Conservation (phyloP, 1,140 invertebrate species). For the Drosophila tristis region DNA sequence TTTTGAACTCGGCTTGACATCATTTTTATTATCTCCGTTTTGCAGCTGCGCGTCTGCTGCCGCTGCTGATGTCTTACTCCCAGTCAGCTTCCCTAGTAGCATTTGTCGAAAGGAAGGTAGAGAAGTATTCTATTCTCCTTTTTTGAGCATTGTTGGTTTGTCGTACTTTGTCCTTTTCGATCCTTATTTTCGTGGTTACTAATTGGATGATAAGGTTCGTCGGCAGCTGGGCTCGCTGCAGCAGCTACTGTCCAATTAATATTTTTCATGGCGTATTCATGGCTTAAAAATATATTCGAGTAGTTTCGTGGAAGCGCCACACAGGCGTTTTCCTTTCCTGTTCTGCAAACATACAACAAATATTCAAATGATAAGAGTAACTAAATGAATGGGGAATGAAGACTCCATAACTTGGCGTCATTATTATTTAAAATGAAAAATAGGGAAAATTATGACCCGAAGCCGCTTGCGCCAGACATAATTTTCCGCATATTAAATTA, state of each 20-base stretch:
- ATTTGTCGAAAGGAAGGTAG: conserved; percentile 44
- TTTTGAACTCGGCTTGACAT: conserved; percentile 58
- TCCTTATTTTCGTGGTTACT: conserved; percentile 75
- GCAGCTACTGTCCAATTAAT: conserved; percentile 42
- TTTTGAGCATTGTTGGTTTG: conserved; percentile 73
- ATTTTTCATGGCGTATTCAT: conserved; percentile 44
- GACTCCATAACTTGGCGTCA: no score
- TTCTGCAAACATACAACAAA: conserved; percentile 4
- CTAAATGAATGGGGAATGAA: conserved; percentile 7
- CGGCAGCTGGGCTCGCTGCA: conserved; percentile 46
- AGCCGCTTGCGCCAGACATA: conserved; percentile 59
- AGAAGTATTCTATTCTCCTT: conserved; percentile 19
- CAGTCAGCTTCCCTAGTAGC: conserved; percentile 77
- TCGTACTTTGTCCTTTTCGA: conserved; percentile 20
- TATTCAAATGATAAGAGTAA: conserved; percentile 36
- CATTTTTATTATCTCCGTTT: conserved; percentile 48
- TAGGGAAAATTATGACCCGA: conserved; percentile 65
- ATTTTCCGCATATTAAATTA: conserved; percentile 78
- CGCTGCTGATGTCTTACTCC: conserved; percentile 65
- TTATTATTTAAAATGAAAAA: conserved; percentile 27
- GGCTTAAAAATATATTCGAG: conserved; percentile 59
- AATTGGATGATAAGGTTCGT: conserved; percentile 79
- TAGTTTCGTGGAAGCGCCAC: conserved; percentile 62
- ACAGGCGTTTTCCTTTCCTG: conserved; percentile 63
- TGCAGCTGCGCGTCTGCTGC: conserved; percentile 63